Evolutionary conservation across 1,140 invertebrate species (phyloP).

Genomic region (Drosophila willistoni): DNA sequence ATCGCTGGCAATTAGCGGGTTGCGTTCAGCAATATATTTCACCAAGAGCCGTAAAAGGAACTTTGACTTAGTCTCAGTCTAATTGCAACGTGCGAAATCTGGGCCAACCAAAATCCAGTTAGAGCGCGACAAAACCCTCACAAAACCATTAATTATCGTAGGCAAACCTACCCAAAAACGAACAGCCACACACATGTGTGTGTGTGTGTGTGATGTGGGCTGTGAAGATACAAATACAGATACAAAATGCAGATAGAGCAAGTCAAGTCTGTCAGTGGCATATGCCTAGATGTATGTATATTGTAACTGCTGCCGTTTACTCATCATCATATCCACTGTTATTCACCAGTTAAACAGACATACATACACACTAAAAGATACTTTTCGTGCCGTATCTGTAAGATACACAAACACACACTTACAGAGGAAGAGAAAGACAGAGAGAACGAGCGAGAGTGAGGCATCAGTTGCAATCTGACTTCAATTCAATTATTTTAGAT

Average conservation of each 20-base stretch:
- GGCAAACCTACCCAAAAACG: background rate
- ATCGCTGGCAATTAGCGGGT: slow-evolving; percentile 77
- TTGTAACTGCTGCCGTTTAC: slow-evolving; percentile 10
- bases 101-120: slow-evolving; percentile 28
- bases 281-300: background rate
- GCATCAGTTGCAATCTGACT: slow-evolving; percentile 81
- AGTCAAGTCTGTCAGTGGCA: slow-evolving; percentile 16
- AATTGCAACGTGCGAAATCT: slow-evolving; percentile 61
- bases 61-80: slow-evolving; percentile 61
- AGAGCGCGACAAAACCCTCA: slow-evolving; percentile 18
- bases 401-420: slow-evolving; percentile 43
- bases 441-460: slow-evolving; percentile 27
- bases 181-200: slow-evolving; percentile 14
- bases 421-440: slow-evolving; percentile 17
- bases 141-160: slow-evolving; percentile 21
- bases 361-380: slow-evolving; percentile 2
- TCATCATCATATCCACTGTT: slow-evolving; percentile 15
- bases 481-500: slow-evolving; percentile 82
- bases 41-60: slow-evolving; percentile 35
- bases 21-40: slow-evolving; percentile 70
- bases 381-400: slow-evolving; percentile 31
- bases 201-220: background rate
- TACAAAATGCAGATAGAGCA: slow-evolving; percentile 10
- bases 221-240: slow-evolving; percentile 10
- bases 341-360: slow-evolving; percentile 9